Base-by-base conservation (phyloP, 1,140 invertebrate genomes). In the Phymastichus coffea region DNA sequence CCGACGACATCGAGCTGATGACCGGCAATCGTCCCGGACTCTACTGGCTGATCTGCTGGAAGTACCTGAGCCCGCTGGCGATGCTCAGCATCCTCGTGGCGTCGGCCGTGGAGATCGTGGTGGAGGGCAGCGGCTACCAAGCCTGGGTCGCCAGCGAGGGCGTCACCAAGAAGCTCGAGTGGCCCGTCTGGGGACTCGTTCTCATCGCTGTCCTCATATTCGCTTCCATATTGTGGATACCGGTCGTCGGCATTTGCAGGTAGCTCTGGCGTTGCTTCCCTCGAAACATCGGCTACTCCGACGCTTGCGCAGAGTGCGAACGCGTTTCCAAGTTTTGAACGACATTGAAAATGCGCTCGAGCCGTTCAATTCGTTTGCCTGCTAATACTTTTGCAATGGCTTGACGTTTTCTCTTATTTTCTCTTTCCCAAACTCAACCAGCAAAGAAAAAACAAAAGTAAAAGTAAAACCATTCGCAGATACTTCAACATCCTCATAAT, bases 21-120 rank as follows among this genome's bases (percentile, higher is more conserved):
- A 96, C 93, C 3, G 94, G 94, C 0, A 86, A 86, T 40, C 80
- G 92, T 25, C 93, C 94, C 3, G 88, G 87, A 2, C 80, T 92
- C 4, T 97, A 94, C 72, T 96, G 93, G 93, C 77, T 94, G 61
- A 87, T 95, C 61, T 97, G 94, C 74, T 97, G 94, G 94, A 94
- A 95, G 70, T 97, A 95, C 67, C 74, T 97, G 9, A 94, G 93
- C 22, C 95, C 95, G 0, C 71, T 89, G 49, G 92, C 93, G 1
- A 97, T 97, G 94, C 74, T 94, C 17, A 87, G 89, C 57, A 95
- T 97, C 66, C 79, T 97, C 9, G 77, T 88, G 20, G 89, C 93
- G 0, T 95, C 92, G 30, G 87, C 96, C 67, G 81, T 89, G 40
- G 91, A 97, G 70, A 88, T 95, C 51, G 80, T 88, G 0, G 83